Percentiles rank a stretch among this genome's conserved stretches.
phyloP scores from a whole-genome alignment of 2,888 invertebrate genomes.

The Tipula lateralis region DNA sequence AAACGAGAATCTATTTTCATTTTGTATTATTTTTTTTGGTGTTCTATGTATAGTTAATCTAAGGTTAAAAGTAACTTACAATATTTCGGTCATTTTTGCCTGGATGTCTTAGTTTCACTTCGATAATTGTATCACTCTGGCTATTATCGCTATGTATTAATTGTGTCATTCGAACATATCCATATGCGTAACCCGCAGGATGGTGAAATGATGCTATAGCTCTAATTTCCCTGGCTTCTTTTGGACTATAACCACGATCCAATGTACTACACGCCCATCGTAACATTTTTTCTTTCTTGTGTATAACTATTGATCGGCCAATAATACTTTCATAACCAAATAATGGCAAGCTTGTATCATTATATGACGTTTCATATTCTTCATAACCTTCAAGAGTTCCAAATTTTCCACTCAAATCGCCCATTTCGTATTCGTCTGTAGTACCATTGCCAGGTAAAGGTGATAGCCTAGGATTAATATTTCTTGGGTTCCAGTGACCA shows the following conservation, averaged over 20 bases:
- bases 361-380: slow-evolving; percentile 57
- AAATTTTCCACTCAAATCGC: slow-evolving; percentile 81
- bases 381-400: slow-evolving; percentile 66
- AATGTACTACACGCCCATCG: slow-evolving; percentile 83
- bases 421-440: slow-evolving; percentile 80
- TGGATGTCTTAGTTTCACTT: slow-evolving; percentile 82
- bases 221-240: slow-evolving; percentile 77
- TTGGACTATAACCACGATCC: slow-evolving; percentile 81
- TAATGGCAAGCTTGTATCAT: slow-evolving; percentile 76
- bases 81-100: slow-evolving; percentile 77
- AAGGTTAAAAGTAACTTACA: too few relatives aligned
- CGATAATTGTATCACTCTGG: slow-evolving; percentile 83
- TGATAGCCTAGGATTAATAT: slow-evolving; percentile 58
- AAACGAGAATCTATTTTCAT: too few relatives aligned
- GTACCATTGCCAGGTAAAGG: slow-evolving; percentile 61
- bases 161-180: slow-evolving; percentile 84
- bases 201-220: slow-evolving; percentile 90
- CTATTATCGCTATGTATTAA: slow-evolving; percentile 81
- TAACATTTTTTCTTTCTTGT: slow-evolving; percentile 59
- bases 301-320: slow-evolving; percentile 81
- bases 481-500: slow-evolving; percentile 81
- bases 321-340: slow-evolving; percentile 77
- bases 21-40: too few relatives aligned
- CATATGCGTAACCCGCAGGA: slow-evolving; percentile 76
- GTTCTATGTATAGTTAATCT: too few relatives aligned